Percentiles rank a stretch among this genome's conserved stretches.
Evolutionary conservation across 2,888 invertebrate species (phyloP).

Genomic region (Eupeodes luniger): DNA sequence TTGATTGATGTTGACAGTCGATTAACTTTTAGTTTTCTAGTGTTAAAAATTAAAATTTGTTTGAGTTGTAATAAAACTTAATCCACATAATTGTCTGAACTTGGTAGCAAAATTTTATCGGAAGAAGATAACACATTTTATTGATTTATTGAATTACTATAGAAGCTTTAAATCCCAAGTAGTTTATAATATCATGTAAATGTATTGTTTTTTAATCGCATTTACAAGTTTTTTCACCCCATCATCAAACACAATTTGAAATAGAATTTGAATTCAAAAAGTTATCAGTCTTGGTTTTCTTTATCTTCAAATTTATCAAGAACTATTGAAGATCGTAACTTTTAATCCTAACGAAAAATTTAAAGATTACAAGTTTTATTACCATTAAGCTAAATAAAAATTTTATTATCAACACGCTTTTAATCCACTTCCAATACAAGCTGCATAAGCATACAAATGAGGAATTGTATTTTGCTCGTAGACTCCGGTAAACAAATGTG

Average conservation of each 20-base stretch:
- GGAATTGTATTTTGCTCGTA: slow-evolving; percentile 92
- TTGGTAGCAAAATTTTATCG: background rate
- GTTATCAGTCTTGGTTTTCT: background rate
- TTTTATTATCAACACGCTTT: slow-evolving; percentile 80
- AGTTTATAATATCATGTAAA: background rate
- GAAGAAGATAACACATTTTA: background rate
- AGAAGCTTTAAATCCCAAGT: background rate
- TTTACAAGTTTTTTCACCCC: too few species aligned
- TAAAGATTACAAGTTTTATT: slow-evolving; percentile 37
- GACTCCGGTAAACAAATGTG: slow-evolving; percentile 91
- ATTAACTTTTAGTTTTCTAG: too few species aligned
- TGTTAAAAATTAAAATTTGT: too few species aligned
- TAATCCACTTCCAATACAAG: slow-evolving; percentile 88
- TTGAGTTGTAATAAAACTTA: too few species aligned
- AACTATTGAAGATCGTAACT: background rate
- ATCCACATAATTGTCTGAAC: too few species aligned
- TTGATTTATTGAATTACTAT: background rate
- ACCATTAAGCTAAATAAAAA: background rate
- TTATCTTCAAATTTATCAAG: background rate
- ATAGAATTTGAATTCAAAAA: background rate
- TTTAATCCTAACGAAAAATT: background rate
- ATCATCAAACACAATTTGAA: too few species aligned
- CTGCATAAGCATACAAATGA: slow-evolving; percentile 89
- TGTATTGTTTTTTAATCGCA: background rate
- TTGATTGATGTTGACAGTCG: too few species aligned